Evolutionary conservation across 2,888 invertebrate genomes (phyloP).

Genomic region (Nowickia ferox): DNA sequence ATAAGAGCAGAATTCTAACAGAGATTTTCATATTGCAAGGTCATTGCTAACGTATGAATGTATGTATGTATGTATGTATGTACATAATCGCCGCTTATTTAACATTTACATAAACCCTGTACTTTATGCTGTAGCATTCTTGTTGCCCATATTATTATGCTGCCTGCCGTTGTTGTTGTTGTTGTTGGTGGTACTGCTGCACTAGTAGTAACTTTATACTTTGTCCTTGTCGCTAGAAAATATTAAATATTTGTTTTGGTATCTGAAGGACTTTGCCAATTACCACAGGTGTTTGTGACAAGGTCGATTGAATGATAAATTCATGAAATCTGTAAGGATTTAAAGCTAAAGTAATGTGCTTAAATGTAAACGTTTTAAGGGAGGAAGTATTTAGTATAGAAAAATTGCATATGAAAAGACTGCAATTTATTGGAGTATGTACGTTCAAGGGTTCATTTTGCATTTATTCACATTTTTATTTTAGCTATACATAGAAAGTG

Average conservation of each 20-base stretch:
- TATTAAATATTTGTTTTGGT: conserved; percentile 61
- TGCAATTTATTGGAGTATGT: neutral
- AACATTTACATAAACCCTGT: conserved; percentile 39
- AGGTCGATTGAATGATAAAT: conserved; percentile 51
- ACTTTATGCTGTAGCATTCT: conserved; percentile 44
- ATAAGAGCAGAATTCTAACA: neutral
- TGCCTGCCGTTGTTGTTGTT: neutral
- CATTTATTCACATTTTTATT: too few species aligned
- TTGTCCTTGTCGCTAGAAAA: conserved; percentile 58
- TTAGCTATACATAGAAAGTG: too few species aligned
- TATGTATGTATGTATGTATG: too few species aligned
- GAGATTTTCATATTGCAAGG: conserved; percentile 45
- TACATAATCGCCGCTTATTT: conserved; percentile 42
- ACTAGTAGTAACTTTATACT: conserved; percentile 39
- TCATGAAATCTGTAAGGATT: conserved; percentile 36
- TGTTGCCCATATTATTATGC: conserved; percentile 43
- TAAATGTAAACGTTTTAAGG: neutral
- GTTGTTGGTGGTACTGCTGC: neutral
- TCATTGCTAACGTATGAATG: conserved; percentile 65
- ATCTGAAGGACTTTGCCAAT: conserved; percentile 61
- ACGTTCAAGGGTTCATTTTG: too few species aligned
- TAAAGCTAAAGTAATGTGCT: neutral
- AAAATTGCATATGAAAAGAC: neutral
- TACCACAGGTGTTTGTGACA: conserved; percentile 68
- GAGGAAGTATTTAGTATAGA: neutral